phyloP scores from a whole-genome alignment of 2,797 vertebrate species.

The Sebastes taczanowskii region DNA sequence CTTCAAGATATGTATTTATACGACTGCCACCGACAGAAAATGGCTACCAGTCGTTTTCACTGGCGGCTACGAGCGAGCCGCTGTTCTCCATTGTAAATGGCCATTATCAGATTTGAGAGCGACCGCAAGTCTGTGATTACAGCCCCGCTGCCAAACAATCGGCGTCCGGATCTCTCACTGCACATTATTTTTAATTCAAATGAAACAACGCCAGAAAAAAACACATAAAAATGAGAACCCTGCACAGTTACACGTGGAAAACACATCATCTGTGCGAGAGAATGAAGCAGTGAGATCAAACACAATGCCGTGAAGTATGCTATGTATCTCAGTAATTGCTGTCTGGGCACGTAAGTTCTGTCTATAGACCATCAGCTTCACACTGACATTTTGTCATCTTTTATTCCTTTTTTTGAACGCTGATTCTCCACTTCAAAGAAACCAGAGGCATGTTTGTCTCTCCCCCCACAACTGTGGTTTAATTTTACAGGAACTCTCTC shows the following conservation, averaged over 20 bases:
- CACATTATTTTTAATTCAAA: conserved; percentile 76
- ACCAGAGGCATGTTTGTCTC: conserved; percentile 60
- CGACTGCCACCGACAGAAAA: conserved; percentile 54
- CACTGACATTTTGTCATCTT: conserved; percentile 79
- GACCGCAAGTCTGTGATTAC: conserved; percentile 78
- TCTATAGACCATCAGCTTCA: conserved; percentile 76
- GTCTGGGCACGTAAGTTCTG: conserved; percentile 75
- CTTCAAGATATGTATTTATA: conserved; percentile 61
- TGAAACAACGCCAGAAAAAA: conserved; percentile 67
- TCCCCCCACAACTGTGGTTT: conserved; percentile 58
- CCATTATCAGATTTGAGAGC: conserved; percentile 78
- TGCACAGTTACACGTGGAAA: conserved; percentile 57
- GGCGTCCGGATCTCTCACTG: conserved; percentile 60
- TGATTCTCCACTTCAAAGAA: conserved; percentile 78
- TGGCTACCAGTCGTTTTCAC: conserved; percentile 55
- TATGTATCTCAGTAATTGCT: conserved; percentile 77
- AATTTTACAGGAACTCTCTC: conserved; percentile 81
- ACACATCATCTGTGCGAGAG: conserved; percentile 54
- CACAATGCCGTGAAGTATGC: conserved; percentile 63
- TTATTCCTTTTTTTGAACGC: conserved; percentile 74
- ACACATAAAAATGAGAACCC: conserved; percentile 39
- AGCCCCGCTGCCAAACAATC: conserved; percentile 69
- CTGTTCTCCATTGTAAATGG: conserved; percentile 67
- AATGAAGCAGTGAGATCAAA: conserved; percentile 75
- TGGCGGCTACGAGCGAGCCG: conserved; percentile 42